Evolutionary conservation across 2,797 vertebrate species (phyloP).

Genomic region (Lepus oiostolus): DNA sequence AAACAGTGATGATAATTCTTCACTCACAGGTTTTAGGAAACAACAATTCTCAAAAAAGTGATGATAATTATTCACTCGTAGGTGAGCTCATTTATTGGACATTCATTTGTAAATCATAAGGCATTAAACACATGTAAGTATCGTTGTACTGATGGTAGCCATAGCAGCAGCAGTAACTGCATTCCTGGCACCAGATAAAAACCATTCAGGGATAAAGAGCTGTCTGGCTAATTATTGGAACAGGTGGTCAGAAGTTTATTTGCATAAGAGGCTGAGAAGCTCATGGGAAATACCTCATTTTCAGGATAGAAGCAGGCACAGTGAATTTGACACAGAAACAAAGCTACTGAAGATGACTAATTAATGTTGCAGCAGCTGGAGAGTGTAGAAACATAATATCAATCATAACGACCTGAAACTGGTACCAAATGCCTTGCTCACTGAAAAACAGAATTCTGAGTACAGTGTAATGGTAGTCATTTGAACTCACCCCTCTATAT

Average conservation of each 20-base stretch:
- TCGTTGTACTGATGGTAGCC: background rate
- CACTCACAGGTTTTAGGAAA: conserved; percentile 2
- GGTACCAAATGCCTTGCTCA: background rate
- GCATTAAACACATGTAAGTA: background rate
- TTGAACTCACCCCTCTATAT: conserved; percentile 9
- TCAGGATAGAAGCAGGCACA: conserved; percentile 7
- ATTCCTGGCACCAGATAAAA: conserved; percentile 63
- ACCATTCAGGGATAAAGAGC: conserved; percentile 12
- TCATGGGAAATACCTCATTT: conserved; percentile 51
- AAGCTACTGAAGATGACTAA: conserved; percentile 45
- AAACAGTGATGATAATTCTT: conserved; percentile 22
- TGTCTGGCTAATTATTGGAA: conserved; percentile 59
- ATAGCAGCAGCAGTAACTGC: background rate
- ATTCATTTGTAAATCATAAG: conserved; percentile 35
- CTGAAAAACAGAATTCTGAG: background rate
- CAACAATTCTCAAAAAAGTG: background rate
- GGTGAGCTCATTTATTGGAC: background rate
- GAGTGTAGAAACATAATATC: background rate
- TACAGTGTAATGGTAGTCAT: background rate
- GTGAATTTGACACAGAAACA: conserved; percentile 58
- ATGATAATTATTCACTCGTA: background rate
- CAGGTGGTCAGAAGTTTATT: conserved; percentile 57
- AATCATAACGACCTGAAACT: conserved; percentile 39
- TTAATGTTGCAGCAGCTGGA: conserved; percentile 28
- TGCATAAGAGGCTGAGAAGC: background rate